Evolutionary conservation across 2,113 vertebrate species (phyloP), one percentile per base, ranked within the genome.

Genomic region (Synodontis membranacea): DNA sequence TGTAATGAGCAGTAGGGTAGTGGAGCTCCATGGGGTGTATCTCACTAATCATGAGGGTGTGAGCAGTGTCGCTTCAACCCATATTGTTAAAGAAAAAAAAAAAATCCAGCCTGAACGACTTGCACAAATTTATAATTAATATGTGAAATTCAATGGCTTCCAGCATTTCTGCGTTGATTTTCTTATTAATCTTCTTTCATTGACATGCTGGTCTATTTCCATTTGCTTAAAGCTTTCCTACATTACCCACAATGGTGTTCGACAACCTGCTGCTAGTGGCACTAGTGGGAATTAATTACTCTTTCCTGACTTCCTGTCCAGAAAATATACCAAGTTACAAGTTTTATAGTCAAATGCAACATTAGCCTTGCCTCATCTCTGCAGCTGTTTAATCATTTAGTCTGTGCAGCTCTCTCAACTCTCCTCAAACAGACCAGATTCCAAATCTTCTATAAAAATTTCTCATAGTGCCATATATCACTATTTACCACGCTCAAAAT

Each of bases 41-140:
- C 92, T 91, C 93, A 94, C 91, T 94, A 93, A 95, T 95, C 94
- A 94, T 84, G 74, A 89, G 89, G 86, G 94, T 94, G 93, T 93
- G 92, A 94, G 91, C 92, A 90, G 90, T 84, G 87, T 84, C 89
- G 85, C 86, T 86, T 68, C 68, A 90, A 88, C 39, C 82, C 52
- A 86, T 89, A 91, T 91, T 85, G 89, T 90, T 89, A 88, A 80
- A 80, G 78, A 58, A 58, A 75, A 66, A 50, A 66, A 66, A n/a
- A n/a, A 76, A 79, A 79, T 54, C 50, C 76, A 56, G 8, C 31
- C 76, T 79, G n/a, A 52, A 79, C 23, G n/a, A 79, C 76, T 54
- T 78, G 48, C 75, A 79, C 75, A 79, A 79, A 37, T 54, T 56
- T 25, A 80, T 78, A 50, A 78, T 80, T 58, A 56, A 58, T 80